A percentile compares a stretch with the other conserved stretches of the same genome.
Evolutionary conservation across 1,140 invertebrate genomes (phyloP).

Genomic region (Lanistes nyassanus): DNA sequence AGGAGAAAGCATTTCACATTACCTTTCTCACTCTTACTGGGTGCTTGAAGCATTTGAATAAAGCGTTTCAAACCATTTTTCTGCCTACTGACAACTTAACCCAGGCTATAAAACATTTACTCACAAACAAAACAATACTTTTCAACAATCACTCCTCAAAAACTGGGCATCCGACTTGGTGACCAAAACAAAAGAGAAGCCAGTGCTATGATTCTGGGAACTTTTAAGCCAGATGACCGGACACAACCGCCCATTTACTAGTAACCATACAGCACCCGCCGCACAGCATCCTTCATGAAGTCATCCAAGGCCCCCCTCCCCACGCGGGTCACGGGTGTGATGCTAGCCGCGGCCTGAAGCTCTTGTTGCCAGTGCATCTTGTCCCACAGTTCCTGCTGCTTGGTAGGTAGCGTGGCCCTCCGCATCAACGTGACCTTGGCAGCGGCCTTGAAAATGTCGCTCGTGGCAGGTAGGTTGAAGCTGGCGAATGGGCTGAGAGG

Average conservation of each 20-base stretch:
- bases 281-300: conserved; percentile 13
- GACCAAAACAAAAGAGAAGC: no score
- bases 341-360: conserved; percentile 5
- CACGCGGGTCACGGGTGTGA: background rate
- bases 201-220: no score
- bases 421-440: background rate
- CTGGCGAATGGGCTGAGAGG: conserved; percentile 16
- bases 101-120: background rate
- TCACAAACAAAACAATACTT: background rate
- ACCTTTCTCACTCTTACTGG: no score
- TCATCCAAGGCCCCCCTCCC: background rate
- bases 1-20: no score
- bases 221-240: no score
- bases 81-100: background rate
- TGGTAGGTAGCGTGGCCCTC: background rate
- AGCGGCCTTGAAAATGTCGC: conserved; percentile 1
- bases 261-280: conserved; percentile 16
- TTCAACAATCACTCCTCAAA: background rate
- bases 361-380: conserved; percentile 11
- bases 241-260: background rate
- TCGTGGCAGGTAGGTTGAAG: conserved; percentile 14
- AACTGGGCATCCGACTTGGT: no score
- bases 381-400: conserved; percentile 20
- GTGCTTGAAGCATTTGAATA: no score
- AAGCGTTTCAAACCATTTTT: no score